Percentiles rank a stretch among this genome's conserved stretches.
phyloP scores from a whole-genome alignment of 1,140 invertebrate genomes.

The Pseudobourletiella spinata region DNA sequence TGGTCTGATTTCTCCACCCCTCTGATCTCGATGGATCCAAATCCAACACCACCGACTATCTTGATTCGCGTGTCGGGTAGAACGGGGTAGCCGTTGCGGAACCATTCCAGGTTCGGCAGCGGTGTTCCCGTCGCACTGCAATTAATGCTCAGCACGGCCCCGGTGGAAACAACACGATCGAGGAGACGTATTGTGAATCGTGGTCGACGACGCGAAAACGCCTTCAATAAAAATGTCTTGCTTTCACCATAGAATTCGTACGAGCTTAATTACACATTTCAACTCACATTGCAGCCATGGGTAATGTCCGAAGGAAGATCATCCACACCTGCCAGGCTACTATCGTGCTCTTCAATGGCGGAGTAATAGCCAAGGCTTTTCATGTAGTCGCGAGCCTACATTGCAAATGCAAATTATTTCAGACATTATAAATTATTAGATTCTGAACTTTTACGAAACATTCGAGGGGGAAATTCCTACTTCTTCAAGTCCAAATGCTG shows the following conservation, averaged over 20 bases:
- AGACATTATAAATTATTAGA: not conserved
- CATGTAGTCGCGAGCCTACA: slow-evolving; percentile 6
- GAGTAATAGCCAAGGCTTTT: slow-evolving; percentile 3
- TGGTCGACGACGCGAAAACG: not conserved
- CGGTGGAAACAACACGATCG: slow-evolving; percentile 1
- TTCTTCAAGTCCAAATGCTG: not conserved
- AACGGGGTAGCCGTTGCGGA: not conserved
- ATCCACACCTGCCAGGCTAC: slow-evolving; percentile 5
- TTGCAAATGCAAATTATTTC: not conserved
- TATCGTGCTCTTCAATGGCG: slow-evolving; percentile 6
- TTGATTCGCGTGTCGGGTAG: not conserved
- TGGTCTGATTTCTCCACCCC: slow-evolving; percentile 7
- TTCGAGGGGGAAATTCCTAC: no score
- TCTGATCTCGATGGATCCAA: slow-evolving; percentile 3
- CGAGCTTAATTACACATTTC: not conserved
- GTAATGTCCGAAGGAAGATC: not conserved
- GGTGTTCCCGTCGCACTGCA: slow-evolving; percentile 8
- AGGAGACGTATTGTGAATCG: not conserved
- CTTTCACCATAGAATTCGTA: not conserved
- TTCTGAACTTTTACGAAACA: not conserved
- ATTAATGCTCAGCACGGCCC: not conserved
- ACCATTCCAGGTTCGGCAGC: not conserved
- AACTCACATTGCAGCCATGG: not conserved
- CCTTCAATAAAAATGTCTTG: not conserved
- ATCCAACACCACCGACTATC: slow-evolving; percentile 5